Evolutionary conservation across 2,113 vertebrate genomes (phyloP), one percentile per base, ranked within the genome.

Genomic region (Spea bombifrons): DNA sequence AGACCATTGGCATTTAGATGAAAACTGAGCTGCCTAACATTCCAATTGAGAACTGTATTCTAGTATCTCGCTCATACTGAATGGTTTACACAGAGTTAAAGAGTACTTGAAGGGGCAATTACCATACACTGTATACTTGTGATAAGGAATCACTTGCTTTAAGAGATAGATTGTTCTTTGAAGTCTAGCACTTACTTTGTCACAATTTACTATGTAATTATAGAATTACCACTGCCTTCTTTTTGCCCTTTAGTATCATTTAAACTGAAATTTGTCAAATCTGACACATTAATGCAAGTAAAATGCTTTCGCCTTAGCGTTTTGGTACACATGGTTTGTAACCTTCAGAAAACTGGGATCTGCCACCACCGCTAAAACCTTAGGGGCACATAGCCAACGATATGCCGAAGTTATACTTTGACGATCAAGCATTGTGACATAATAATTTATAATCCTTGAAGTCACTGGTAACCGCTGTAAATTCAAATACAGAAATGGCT

Each of bases 401-500:
- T 80, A 73, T 80, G 46, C 64, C 72, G 50, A 66, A 73, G 69
- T 66, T 73, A 7, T 53, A 66, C 61, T 55, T 47, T 66, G 76
- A 66, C 70, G 74, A 61, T 64, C 61, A 48, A 50, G 45, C 48
- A 61, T 74, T 53, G 71, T 80, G 64, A 74, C 50, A 67, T 64
- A 49, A 61, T 66, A 80, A 49, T 9, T 67, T 68, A 78, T 74
- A 74, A 74, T 63, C 64, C 78, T 74, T 68, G 78, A 67, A 80
- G 78, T 80, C 71, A 80, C 50, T 67, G 64, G 77, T 79, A 79
- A 73, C 69, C 67, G 70, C 70, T 59, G 70, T 79, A 73, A 73
- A 73, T 73, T 73, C 71, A 68, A 73, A 73, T 61, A 59, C 45
- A 68, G 71, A 68, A 80, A 80, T 80, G 63, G 74, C 57, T 71